These are phyloP conservation scores for Hirtodrosophila confusa DNA, from an alignment of 2,888 invertebrate species.

Conservation along the genomic window DNA sequence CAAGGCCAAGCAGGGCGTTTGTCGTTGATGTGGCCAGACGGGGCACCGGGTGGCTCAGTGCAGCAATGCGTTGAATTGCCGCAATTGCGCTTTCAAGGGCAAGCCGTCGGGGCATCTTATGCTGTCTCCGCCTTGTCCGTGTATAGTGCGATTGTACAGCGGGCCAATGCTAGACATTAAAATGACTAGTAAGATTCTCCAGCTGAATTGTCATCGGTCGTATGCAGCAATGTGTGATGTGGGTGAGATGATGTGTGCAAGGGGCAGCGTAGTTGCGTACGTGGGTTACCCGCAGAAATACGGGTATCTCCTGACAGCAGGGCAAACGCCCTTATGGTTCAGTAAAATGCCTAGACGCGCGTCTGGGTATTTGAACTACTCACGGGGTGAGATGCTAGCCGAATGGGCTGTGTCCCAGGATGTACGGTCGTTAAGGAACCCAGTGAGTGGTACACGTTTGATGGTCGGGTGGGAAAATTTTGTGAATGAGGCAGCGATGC, in stretches of 20 bases:
- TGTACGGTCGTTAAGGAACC: no score
- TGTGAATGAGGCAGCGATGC: background rate
- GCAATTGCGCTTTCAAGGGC: background rate
- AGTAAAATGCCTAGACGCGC: no score
- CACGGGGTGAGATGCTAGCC: no score
- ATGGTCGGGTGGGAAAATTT: no score
- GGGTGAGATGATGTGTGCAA: background rate
- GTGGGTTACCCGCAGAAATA: background rate
- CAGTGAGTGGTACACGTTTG: no score
- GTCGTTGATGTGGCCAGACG: background rate
- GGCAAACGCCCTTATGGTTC: background rate
- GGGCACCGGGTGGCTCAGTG: background rate
- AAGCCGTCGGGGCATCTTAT: slow-evolving; percentile 1
- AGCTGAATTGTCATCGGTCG: background rate
- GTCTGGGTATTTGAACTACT: no score
- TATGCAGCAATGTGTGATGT: background rate
- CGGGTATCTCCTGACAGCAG: slow-evolving; percentile 9
- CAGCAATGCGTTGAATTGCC: background rate
- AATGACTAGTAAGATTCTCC: background rate
- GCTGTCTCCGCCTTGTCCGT: slow-evolving; percentile 2
- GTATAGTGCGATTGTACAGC: background rate
- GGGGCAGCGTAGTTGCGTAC: background rate
- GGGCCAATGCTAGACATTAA: background rate
- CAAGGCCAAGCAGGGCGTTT: background rate
- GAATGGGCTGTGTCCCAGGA: no score